Percentiles rank a stretch among this genome's conserved stretches.
Conservation (phyloP, 2,888 invertebrate genomes). For the Furcula furcula region DNA sequence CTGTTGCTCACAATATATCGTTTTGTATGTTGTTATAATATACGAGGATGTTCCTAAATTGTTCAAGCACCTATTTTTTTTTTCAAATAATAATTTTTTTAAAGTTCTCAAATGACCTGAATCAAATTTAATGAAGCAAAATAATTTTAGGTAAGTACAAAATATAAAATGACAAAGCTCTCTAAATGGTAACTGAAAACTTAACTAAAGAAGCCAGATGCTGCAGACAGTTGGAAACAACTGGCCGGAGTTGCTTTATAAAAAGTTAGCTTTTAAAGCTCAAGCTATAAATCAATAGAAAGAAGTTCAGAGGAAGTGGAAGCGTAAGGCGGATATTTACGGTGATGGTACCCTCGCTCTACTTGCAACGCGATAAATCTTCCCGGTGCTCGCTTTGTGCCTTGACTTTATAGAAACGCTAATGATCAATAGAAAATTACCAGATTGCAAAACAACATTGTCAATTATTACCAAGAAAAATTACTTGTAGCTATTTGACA, state of each 20-base stretch:
- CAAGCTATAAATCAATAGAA: constrained; percentile 74
- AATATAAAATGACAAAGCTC: constrained; percentile 73
- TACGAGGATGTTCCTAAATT: too few species aligned
- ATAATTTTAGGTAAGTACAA: constrained; percentile 44
- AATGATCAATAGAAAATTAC: constrained; percentile 48
- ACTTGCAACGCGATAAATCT: constrained; percentile 60
- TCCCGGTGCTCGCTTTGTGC: constrained; percentile 56
- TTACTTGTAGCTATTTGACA: too few species aligned
- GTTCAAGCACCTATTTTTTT: too few species aligned
- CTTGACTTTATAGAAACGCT: constrained; percentile 57
- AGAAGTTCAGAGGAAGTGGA: constrained; percentile 66
- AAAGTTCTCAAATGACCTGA: too few species aligned
- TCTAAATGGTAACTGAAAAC: constrained; percentile 62
- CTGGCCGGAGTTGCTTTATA: constrained; percentile 69
- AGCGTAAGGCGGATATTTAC: constrained; percentile 70
- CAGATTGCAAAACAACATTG: too few species aligned
- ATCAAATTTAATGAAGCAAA: too few species aligned
- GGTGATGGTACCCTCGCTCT: constrained; percentile 57
- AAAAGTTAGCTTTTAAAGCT: constrained; percentile 77
- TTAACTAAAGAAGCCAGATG: constrained; percentile 73
- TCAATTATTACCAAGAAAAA: too few species aligned
- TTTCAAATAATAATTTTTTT: too few species aligned
- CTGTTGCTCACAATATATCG: too few species aligned
- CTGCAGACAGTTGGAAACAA: constrained; percentile 77
- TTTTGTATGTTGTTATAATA: too few species aligned